Conservation (phyloP, 1,140 invertebrate species). For the Macrocentrus cingulum region DNA sequence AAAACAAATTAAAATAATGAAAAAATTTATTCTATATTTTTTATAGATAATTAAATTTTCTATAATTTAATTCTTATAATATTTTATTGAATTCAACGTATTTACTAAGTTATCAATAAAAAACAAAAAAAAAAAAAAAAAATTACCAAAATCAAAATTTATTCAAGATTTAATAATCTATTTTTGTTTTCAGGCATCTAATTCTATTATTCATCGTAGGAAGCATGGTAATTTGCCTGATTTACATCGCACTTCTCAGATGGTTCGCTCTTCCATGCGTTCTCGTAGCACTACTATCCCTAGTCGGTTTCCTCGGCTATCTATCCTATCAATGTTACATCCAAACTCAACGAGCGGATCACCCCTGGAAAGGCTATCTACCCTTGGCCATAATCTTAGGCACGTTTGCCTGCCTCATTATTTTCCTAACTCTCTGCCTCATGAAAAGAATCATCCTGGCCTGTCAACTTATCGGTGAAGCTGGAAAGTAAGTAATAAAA, state of each 20-base stretch:
- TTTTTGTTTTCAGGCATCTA: slow-evolving; percentile 58
- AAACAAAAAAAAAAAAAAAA: too few species aligned
- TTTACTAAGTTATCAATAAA: too few species aligned
- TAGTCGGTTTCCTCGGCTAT: slow-evolving; percentile 69
- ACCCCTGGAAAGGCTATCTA: slow-evolving; percentile 65
- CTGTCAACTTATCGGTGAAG: slow-evolving; percentile 87
- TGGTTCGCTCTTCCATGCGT: slow-evolving; percentile 85
- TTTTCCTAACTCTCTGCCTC: slow-evolving; percentile 82
- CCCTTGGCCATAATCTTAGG: slow-evolving; percentile 64
- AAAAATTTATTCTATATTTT: too few species aligned
- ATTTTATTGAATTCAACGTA: too few species aligned
- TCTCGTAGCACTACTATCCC: slow-evolving; percentile 78
- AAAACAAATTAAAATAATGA: too few species aligned
- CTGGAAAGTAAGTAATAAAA: slow-evolving; percentile 75
- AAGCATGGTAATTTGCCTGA: slow-evolving; percentile 72
- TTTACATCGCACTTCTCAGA: slow-evolving; percentile 87
- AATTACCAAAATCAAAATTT: too few species aligned
- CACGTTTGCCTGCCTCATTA: slow-evolving; percentile 67
- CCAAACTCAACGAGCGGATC: background rate
- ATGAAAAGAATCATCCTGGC: slow-evolving; percentile 84
- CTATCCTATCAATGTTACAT: slow-evolving; percentile 16
- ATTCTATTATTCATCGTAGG: slow-evolving; percentile 68
- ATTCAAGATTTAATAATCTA: slow-evolving; percentile 28
- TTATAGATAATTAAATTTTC: too few species aligned
- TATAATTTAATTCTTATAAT: too few species aligned